phyloP scores from a whole-genome alignment of 1,140 invertebrate genomes.

The Drosophila sucinea region DNA sequence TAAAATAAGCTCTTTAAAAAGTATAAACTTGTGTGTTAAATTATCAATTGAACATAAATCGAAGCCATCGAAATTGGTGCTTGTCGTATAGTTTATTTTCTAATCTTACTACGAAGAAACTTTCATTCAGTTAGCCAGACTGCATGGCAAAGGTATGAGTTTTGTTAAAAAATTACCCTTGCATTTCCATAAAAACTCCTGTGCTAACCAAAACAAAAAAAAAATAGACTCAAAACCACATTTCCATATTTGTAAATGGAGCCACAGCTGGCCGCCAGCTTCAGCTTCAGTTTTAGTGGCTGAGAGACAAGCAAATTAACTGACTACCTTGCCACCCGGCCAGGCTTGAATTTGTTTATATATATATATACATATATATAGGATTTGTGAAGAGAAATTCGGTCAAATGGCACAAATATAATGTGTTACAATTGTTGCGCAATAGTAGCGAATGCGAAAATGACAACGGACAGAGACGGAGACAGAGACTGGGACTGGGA shows the following conservation, averaged over 20 bases:
- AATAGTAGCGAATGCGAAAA: conserved; percentile 54
- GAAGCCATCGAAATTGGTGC: no score
- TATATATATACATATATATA: conserved; percentile 6
- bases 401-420: conserved; percentile 79
- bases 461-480: conserved; percentile 21
- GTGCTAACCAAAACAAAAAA: not conserved
- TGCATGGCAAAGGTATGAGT: no score
- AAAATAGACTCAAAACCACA: conserved; percentile 10
- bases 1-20: no score
- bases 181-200: not conserved
- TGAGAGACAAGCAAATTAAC: conserved; percentile 30
- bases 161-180: not conserved
- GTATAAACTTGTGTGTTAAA: no score
- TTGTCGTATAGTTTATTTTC: no score
- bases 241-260: conserved; percentile 28
- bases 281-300: conserved; percentile 40
- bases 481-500: conserved; percentile 13
- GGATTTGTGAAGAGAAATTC: conserved; percentile 69
- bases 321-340: conserved; percentile 35
- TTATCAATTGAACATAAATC: no score
- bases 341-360: conserved; percentile 17
- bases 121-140: no score
- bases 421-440: conserved; percentile 75
- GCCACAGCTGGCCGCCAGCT: conserved; percentile 30
- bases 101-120: no score